Evolutionary conservation across 1,140 invertebrate species (phyloP).

Genomic region (Bilobella aurantiaca): DNA sequence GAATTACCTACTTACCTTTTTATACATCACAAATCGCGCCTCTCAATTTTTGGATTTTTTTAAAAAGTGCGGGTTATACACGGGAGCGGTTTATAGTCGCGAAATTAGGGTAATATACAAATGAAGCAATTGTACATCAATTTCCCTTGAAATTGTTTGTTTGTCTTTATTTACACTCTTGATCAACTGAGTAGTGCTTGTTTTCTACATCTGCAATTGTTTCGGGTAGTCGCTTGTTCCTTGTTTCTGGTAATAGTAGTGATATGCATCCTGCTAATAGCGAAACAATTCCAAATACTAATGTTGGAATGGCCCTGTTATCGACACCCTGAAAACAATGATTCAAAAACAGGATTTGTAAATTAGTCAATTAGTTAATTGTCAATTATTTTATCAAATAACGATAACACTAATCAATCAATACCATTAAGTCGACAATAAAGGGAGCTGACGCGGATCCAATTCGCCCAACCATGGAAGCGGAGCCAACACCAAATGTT

Average conservation of each 20-base stretch:
- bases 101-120: too few species aligned
- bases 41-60: too few species aligned
- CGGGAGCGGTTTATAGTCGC: too few species aligned
- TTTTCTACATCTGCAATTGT: neutral
- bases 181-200: neutral
- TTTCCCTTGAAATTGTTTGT: too few species aligned
- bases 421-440: slow-evolving; percentile 33
- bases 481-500: slow-evolving; percentile 41
- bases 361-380: neutral
- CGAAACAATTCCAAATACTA: neutral
- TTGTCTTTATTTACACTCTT: neutral
- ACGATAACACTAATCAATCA: too few species aligned
- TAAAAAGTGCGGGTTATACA: too few species aligned
- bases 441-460: slow-evolving; percentile 42
- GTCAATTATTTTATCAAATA: neutral
- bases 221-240: neutral
- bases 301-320: neutral
- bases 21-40: too few species aligned
- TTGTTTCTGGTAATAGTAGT: slow-evolving; percentile 4
- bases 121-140: too few species aligned
- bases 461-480: slow-evolving; percentile 40
- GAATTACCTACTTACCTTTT: too few species aligned
- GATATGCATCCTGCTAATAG: neutral
- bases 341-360: neutral
- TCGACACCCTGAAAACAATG: neutral